phyloP scores from a whole-genome alignment of 2,888 invertebrate genomes.

The Cylindroiulus punctatus region DNA sequence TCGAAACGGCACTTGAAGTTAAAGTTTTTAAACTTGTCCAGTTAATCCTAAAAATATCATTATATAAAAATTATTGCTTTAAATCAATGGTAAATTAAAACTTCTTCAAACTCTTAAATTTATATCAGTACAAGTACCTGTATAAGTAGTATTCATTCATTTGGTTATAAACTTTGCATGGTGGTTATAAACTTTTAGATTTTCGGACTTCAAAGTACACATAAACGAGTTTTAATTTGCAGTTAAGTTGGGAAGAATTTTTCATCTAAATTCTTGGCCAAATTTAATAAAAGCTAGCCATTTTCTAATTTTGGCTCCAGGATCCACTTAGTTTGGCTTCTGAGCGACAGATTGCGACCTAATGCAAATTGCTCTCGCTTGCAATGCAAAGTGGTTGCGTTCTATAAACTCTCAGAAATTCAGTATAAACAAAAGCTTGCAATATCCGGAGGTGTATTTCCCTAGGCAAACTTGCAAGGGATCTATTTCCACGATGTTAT shows the following conservation, averaged over 20 bases:
- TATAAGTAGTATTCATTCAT: too few species aligned
- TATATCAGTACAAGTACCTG: too few species aligned
- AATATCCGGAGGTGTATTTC: background rate
- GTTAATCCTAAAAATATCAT: too few species aligned
- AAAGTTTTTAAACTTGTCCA: too few species aligned
- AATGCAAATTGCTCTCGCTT: background rate
- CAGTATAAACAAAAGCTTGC: background rate
- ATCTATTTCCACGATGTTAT: background rate
- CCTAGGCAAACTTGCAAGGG: background rate
- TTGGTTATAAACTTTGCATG: too few species aligned
- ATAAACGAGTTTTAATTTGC: background rate
- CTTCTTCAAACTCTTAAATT: too few species aligned
- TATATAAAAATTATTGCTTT: too few species aligned
- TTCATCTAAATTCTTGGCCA: background rate
- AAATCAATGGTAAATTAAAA: too few species aligned
- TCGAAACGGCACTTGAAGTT: too few species aligned
- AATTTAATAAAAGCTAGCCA: constrained; percentile 15
- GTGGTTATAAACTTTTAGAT: too few species aligned
- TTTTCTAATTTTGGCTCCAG: background rate
- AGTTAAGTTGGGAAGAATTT: background rate
- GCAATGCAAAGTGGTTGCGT: constrained; percentile 15
- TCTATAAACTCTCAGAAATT: background rate
- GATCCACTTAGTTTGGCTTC: background rate
- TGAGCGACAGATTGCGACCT: constrained; percentile 4
- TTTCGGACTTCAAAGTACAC: too few species aligned